Evolutionary conservation across 2,113 vertebrate genomes (phyloP).

Genomic region (Cyprinodon tularosa): DNA sequence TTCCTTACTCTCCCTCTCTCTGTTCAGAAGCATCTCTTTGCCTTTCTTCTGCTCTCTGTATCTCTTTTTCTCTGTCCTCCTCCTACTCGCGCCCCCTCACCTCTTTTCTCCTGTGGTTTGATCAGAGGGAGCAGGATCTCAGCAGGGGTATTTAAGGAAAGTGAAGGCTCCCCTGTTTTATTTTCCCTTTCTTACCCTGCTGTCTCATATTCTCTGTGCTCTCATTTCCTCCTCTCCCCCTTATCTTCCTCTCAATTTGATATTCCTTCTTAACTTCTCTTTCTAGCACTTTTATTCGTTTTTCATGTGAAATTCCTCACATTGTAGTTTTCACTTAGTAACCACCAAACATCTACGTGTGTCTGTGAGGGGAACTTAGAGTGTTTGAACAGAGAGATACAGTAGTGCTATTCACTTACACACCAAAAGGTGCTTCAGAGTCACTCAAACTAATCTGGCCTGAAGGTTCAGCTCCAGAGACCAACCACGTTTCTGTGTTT

Average conservation of each 20-base stretch:
- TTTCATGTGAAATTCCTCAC: conserved; percentile 26
- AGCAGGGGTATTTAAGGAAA: conserved; percentile 70
- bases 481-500: conserved; percentile 8
- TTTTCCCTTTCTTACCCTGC: conserved; percentile 23
- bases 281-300: conserved; percentile 29
- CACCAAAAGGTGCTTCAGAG: conserved; percentile 62
- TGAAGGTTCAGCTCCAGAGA: conserved; percentile 61
- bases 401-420: conserved; percentile 59
- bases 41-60: conserved; percentile 29
- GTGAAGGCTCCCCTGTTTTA: conserved; percentile 41
- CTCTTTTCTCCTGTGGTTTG: conserved; percentile 64
- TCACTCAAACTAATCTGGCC: conserved; percentile 63
- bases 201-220: conserved; percentile 46
- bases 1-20: conserved; percentile 15
- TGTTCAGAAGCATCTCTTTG: conserved; percentile 28
- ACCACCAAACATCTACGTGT: neutral
- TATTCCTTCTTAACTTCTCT: conserved; percentile 32
- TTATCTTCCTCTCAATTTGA: conserved; percentile 41
- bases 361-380: conserved; percentile 19
- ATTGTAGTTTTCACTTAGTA: conserved; percentile 28
- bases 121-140: conserved; percentile 62
- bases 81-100: conserved; percentile 55
- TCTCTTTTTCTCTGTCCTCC: conserved; percentile 42
- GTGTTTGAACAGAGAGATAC: conserved; percentile 22
- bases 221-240: conserved; percentile 26